These are phyloP conservation scores for Eudemis profundana DNA, from an alignment of 2,888 invertebrate genomes.

Conservation along the genomic window DNA sequence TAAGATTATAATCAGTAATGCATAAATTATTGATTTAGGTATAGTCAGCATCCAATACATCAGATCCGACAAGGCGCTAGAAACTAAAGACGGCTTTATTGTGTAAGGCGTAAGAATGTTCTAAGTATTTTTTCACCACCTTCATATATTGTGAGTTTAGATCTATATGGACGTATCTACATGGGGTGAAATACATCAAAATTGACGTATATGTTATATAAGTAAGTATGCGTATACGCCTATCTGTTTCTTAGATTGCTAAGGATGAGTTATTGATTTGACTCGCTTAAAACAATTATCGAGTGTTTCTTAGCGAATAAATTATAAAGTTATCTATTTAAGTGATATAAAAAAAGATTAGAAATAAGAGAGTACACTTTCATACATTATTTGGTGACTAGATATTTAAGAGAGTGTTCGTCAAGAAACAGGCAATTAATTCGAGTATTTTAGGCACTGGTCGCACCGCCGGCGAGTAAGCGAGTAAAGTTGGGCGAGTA, in stretches of 20 bases:
- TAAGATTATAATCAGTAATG: constrained; percentile 44
- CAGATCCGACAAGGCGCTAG: constrained; percentile 7
- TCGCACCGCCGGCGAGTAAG: too few species aligned
- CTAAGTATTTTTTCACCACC: background rate
- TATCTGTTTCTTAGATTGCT: background rate
- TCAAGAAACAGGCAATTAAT: background rate
- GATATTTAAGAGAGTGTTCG: too few species aligned
- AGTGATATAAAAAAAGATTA: background rate
- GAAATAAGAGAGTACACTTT: too few species aligned
- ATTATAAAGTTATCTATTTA: constrained; percentile 13
- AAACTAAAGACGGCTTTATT: constrained; percentile 10
- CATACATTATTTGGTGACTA: too few species aligned
- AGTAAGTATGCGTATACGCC: background rate
- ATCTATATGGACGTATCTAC: background rate
- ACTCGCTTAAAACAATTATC: constrained; percentile 30
- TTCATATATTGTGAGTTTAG: background rate
- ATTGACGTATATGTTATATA: background rate
- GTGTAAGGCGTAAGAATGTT: background rate
- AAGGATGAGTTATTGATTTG: constrained; percentile 31
- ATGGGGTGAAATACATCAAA: background rate
- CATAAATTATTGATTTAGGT: constrained; percentile 43
- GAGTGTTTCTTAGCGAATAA: constrained; percentile 10
- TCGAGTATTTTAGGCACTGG: too few species aligned
- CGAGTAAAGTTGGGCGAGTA: too few species aligned
- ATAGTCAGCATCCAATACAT: constrained; percentile 24